Percentiles rank a stretch among this genome's conserved stretches.
Evolutionary conservation across 2,113 vertebrate genomes (phyloP).

Genomic region (Vidua chalybeata): DNA sequence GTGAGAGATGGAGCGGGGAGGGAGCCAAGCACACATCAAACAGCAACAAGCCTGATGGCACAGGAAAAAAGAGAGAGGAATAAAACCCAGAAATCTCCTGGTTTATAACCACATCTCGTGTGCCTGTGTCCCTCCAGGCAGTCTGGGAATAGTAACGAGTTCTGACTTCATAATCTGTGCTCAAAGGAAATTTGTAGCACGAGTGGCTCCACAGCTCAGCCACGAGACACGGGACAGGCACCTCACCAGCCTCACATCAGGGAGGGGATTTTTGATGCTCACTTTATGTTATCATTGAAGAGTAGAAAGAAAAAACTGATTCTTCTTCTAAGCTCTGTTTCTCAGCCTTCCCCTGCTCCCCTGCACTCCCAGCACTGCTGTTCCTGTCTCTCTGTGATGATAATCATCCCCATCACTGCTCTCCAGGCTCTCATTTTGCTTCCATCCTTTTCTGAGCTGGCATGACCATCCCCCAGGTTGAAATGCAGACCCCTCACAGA

Average conservation of each 20-base stretch:
- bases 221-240: fast-evolving
- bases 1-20: background rate
- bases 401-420: background rate
- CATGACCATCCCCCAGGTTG: fast-evolving
- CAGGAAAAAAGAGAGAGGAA: background rate
- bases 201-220: background rate
- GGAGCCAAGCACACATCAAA: background rate
- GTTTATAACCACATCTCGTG: fast-evolving
- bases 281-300: background rate
- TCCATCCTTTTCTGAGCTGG: background rate
- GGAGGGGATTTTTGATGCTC: background rate
- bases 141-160: fast-evolving
- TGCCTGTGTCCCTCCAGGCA: background rate
- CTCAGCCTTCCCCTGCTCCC: background rate
- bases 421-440: background rate
- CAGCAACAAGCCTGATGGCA: background rate
- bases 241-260: background rate
- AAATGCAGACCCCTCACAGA: background rate
- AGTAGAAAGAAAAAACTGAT: background rate
- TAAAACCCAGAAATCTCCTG: background rate
- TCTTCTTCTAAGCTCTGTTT: background rate
- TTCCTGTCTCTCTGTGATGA: background rate
- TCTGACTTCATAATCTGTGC: background rate
- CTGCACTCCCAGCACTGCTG: background rate
- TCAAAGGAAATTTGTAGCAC: background rate